Base-by-base conservation (phyloP, 2,113 vertebrate species). In the Tangachromis dhanisi region DNA sequence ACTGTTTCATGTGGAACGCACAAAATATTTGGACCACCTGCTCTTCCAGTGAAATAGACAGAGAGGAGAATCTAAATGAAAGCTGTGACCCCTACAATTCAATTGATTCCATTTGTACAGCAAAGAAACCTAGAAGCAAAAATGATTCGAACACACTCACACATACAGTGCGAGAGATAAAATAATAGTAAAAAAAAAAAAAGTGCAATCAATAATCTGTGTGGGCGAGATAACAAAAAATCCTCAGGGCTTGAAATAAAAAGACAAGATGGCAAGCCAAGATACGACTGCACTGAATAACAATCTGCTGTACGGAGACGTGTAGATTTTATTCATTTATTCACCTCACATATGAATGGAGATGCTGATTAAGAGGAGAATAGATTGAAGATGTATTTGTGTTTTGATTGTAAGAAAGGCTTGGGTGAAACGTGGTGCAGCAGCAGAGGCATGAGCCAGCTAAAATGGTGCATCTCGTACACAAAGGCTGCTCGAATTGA, bases 201-300 rank as follows among this genome's bases (percentile, higher is more conserved):
- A 54, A n/a, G 8, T 47, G 45, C 81, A 79, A 87, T 94, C 90
- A 84, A 90, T 91, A 81, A 91, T 83, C 82, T 92, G 90, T 89
- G 89, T 83, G 80, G 80, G 76, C 11, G 26, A 85, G 88, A 92
- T 89, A 88, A 87, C 40, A 88, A 42, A 86, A 76, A 88, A 49
- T 21, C 85, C 85, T 40, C 0, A 80, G 45, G 84, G 85, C 35
- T 55, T 54, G 9, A 84, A 73, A 40, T 35, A 66, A 55, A 83
- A 61, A 83, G 40, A 86, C 24, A 51, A 81, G 35, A 81, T 49
- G 40, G 51, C 33, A 31, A 66, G 51, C 66, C 53, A 42, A 83
- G 88, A 88, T 71, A 31, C 47, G 61, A 26, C 55, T 11, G 55
- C 78, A 8, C 68, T 40, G 63, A 86, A 66, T 40, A 90, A 47